Evolutionary conservation across 2,113 vertebrate species (phyloP).

Genomic region (Lepidothrix coronata): DNA sequence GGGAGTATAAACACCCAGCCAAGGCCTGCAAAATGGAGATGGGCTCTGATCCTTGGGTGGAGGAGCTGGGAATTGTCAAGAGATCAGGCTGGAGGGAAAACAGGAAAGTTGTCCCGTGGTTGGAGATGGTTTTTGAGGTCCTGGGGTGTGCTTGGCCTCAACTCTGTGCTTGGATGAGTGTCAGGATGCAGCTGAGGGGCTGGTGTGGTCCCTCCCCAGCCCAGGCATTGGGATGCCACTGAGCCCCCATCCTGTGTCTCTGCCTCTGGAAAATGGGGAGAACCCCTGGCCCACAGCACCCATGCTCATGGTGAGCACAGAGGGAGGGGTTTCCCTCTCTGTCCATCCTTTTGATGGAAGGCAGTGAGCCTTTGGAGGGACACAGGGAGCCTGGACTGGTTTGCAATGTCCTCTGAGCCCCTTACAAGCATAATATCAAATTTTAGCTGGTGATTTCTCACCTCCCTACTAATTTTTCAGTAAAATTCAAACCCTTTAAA

Average conservation of each 20-base stretch:
- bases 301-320: accelerated
- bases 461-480: accelerated
- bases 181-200: background rate
- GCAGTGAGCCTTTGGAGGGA: background rate
- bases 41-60: background rate
- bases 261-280: background rate
- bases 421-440: accelerated
- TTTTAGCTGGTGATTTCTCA: background rate
- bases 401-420: background rate
- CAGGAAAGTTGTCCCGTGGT: accelerated
- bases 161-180: background rate
- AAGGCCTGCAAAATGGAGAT: background rate
- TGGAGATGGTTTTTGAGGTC: background rate
- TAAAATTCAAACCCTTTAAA: background rate
- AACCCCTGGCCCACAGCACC: background rate
- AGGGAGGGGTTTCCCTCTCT: background rate
- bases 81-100: background rate
- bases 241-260: background rate
- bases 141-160: background rate
- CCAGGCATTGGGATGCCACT: background rate
- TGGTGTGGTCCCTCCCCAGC: background rate
- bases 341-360: background rate
- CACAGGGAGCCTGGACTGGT: background rate
- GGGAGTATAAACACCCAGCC: accelerated
- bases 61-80: accelerated